Base-by-base conservation (phyloP, 2,113 vertebrate species). In the Chamaetylas fuelleborni region DNA sequence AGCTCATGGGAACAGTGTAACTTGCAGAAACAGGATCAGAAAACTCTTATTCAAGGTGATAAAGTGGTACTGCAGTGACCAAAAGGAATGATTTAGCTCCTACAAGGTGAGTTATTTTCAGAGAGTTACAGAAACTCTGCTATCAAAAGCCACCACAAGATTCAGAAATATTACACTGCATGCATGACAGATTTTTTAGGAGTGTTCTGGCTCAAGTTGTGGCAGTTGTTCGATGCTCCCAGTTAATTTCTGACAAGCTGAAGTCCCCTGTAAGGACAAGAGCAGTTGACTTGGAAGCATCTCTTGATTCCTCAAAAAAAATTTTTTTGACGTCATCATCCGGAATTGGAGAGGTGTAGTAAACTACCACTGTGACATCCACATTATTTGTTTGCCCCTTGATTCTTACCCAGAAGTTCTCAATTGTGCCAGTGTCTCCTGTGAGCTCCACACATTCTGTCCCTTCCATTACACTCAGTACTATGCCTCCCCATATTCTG, bases 251-350 rank as follows among this genome's bases (percentile, higher is more conserved):
- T 50, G 34, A 34, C 25, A 34, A 50, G 25, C 25, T 66, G 29
- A 66, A 50, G 34, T 34, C 43, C 25, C 13, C 2, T 0, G 1
- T 42, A 48, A 66, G 34, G 8, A 42, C 15, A 57, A 50, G 31
- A 57, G 8, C 16, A 19, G 8, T 9, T 34, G 20, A 25, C 25
- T 42, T 34, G 61, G 16, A 58, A 50, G 16, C 0, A 0, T 25
- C n/a, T 19, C 19, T 38, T 40, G 40, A 19, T n/a, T 79, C 40
- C 48, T 54, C n/a, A 40, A 62, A 70, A 61, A 29, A n/a, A 3
- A 11, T 17, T n/a, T 33, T 53, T 33, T 61, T 45, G 4, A 5
- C 23, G 12, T 54, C 28, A 69, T 29, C 10, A 7, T 29, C 20
- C 40, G 47, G 47, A 78, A 16, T 20, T 38, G 11, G 19, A 70